A percentile compares a stretch with the other conserved stretches of the same genome.
Evolutionary conservation across 2,888 invertebrate genomes (phyloP).

Genomic region (Xestobium rufovillosum): DNA sequence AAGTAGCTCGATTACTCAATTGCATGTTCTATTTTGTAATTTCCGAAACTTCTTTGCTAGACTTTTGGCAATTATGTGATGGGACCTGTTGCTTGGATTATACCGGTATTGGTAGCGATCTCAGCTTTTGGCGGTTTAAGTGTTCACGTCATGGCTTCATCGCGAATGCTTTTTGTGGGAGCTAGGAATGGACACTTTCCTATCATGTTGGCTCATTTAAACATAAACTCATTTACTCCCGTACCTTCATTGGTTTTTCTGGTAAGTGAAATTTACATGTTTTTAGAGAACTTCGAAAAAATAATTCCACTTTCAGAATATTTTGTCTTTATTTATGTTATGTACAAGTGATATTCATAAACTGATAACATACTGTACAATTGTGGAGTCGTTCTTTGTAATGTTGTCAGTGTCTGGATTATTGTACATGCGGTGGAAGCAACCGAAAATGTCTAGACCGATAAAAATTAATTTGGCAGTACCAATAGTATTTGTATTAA

Average conservation of each 20-base stretch:
- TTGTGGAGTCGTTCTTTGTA: slow-evolving; percentile 89
- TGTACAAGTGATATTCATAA: slow-evolving; percentile 76
- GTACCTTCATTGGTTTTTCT: slow-evolving; percentile 75
- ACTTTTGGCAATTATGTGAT: slow-evolving; percentile 75
- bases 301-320: slow-evolving; percentile 54
- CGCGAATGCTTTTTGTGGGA: slow-evolving; percentile 87
- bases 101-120: slow-evolving; percentile 87
- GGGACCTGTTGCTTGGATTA: slow-evolving; percentile 67
- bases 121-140: slow-evolving; percentile 90
- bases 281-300: slow-evolving; percentile 3
- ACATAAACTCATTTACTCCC: slow-evolving; percentile 67
- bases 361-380: slow-evolving; percentile 84
- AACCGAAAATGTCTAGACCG: slow-evolving; percentile 71
- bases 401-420: slow-evolving; percentile 79
- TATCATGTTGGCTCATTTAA: slow-evolving; percentile 69
- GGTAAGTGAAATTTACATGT: slow-evolving; percentile 54
- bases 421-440: slow-evolving; percentile 72
- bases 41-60: slow-evolving; percentile 53
- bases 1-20: slow-evolving; percentile 38
- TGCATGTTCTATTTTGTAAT: background rate
- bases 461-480: slow-evolving; percentile 64
- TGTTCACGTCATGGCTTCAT: slow-evolving; percentile 93
- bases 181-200: slow-evolving; percentile 86
- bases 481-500: slow-evolving; percentile 67
- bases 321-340: slow-evolving; percentile 77